phyloP scores from a whole-genome alignment of 2,888 invertebrate genomes.

The Escarpia spicata region DNA sequence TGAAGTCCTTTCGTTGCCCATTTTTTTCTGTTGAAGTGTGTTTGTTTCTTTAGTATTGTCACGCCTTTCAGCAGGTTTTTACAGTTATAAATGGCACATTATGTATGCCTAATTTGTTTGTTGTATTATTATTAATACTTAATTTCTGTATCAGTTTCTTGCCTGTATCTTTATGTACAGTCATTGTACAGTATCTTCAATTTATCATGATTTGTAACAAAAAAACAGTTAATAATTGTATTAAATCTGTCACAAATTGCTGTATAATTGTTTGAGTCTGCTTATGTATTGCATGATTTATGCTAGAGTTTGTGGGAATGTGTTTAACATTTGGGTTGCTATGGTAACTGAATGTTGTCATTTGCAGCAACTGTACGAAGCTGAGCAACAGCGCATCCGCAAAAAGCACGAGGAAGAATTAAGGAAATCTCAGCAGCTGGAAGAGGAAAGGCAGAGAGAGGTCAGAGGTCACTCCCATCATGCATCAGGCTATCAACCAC shows the following conservation, averaged over 20 bases:
- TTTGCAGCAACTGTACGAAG: not conserved
- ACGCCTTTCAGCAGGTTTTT: not conserved
- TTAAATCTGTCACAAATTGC: not conserved
- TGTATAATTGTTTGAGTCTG: not conserved
- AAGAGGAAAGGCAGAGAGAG: not conserved
- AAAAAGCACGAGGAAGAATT: not conserved
- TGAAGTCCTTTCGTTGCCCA: no score
- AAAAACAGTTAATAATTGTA: not conserved
- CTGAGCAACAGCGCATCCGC: conserved; percentile 5
- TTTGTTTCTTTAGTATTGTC: no score
- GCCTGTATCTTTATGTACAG: not conserved
- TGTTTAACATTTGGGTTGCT: not conserved
- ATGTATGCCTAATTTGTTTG: no score
- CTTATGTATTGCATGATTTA: no score
- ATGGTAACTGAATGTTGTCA: not conserved
- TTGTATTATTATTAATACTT: no score
- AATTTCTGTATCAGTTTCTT: not conserved
- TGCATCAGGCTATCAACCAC: not conserved
- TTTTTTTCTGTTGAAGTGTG: no score
- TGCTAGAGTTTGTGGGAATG: no score
- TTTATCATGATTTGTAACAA: not conserved
- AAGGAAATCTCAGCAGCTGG: not conserved
- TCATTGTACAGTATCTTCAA: not conserved
- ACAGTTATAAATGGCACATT: no score
- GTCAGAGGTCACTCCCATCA: conserved; percentile 7